A percentile compares a stretch with the other conserved stretches of the same genome.
These are phyloP conservation scores for Galaxea fascicularis DNA, from an alignment of 92 coral and sea anemone species.

Conservation along the genomic window DNA sequence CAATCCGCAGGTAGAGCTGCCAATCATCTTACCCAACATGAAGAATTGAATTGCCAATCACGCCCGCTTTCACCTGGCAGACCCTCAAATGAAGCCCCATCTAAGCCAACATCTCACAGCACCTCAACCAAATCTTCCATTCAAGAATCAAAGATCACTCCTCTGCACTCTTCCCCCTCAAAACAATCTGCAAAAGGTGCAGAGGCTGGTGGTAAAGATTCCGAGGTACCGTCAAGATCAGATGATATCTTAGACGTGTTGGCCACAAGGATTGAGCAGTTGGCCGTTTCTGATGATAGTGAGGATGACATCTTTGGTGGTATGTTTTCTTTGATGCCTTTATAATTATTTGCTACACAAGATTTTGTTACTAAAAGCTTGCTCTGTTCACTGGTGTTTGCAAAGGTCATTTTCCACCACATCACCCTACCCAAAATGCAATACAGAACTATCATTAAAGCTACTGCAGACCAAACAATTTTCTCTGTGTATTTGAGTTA, in stretches of 20 bases:
- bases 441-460: too few relatives aligned
- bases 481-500: too few relatives aligned
- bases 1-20: conserved; percentile 9
- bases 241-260: conserved; percentile 71
- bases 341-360: background rate
- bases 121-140: conserved; percentile 8
- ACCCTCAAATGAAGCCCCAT: background rate
- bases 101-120: background rate
- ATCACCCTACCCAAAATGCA: too few relatives aligned
- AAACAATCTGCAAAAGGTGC: conserved; percentile 15
- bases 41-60: background rate
- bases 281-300: conserved; percentile 84
- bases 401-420: too few relatives aligned
- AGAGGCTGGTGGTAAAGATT: background rate
- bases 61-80: background rate
- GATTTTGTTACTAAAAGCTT: too few relatives aligned
- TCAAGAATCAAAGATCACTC: conserved; percentile 10
- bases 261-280: conserved; percentile 82
- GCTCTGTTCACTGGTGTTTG: too few relatives aligned
- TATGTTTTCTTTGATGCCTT: conserved; percentile 7
- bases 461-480: too few relatives aligned
- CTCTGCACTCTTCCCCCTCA: background rate
- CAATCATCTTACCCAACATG: conserved; percentile 1
- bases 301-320: conserved; percentile 69
- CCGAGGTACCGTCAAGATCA: background rate